phyloP scores from a whole-genome alignment of 2,888 invertebrate genomes.

The Leptopilina myrica region DNA sequence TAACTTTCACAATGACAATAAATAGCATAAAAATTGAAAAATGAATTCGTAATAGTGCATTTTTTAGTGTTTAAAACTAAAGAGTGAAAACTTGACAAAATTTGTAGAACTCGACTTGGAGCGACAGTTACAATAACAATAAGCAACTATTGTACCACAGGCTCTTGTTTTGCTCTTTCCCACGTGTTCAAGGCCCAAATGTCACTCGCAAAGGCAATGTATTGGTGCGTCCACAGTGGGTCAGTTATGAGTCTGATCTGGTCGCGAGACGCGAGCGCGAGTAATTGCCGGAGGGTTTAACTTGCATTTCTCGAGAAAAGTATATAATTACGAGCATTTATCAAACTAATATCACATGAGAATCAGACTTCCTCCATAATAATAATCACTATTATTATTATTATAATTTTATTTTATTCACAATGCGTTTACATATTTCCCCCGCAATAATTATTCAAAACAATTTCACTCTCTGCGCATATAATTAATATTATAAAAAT shows the following conservation, averaged over 20 bases:
- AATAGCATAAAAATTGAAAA: too few species aligned
- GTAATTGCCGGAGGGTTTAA: constrained; percentile 13
- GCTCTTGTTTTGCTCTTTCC: constrained; percentile 27
- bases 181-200: constrained; percentile 29
- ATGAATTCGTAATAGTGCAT: too few species aligned
- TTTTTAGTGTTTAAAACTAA: too few species aligned
- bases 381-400: background rate
- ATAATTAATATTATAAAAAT: too few species aligned
- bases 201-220: constrained; percentile 4
- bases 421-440: background rate
- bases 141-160: too few species aligned
- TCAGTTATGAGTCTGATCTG: constrained; percentile 9
- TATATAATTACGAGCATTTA: background rate
- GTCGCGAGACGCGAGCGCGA: constrained; percentile 17
- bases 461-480: too few species aligned
- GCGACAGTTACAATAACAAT: too few species aligned
- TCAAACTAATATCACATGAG: background rate
- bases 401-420: background rate
- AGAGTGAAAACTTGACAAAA: too few species aligned
- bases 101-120: too few species aligned
- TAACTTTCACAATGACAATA: too few species aligned
- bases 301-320: constrained; percentile 6
- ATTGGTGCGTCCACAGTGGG: constrained; percentile 1
- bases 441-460: too few species aligned
- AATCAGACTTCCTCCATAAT: background rate